Conservation (phyloP, 2,113 vertebrate genomes). For the Crotalus horridus region DNA sequence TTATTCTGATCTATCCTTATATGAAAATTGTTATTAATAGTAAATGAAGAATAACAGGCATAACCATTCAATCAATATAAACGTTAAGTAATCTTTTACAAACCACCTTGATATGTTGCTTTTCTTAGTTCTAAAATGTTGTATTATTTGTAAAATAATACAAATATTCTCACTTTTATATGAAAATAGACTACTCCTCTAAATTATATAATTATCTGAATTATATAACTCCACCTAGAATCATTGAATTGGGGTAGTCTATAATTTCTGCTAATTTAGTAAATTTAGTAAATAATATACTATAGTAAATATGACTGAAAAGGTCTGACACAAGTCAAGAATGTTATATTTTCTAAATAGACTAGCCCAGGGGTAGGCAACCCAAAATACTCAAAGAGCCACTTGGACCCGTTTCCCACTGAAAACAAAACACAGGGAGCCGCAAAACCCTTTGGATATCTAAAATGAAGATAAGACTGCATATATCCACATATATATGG, state of each 20-base stretch:
- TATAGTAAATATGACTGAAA: background rate
- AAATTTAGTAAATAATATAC: background rate
- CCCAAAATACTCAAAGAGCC: too few relatives aligned
- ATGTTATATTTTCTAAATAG: background rate
- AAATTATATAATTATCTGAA: background rate
- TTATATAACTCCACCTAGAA: background rate
- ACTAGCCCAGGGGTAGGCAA: too few relatives aligned
- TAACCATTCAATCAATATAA: slow-evolving; percentile 3
- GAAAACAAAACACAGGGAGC: too few relatives aligned
- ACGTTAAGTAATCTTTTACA: background rate
- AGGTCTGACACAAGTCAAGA: background rate
- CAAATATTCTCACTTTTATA: background rate
- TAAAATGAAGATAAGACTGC: too few relatives aligned
- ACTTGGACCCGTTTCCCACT: too few relatives aligned
- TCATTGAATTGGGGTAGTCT: background rate
- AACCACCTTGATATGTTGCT: slow-evolving; percentile 28
- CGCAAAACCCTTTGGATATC: too few relatives aligned
- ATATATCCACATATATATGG: too few relatives aligned
- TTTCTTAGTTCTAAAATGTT: slow-evolving; percentile 26
- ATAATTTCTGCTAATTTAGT: background rate
- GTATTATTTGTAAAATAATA: background rate
- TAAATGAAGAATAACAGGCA: background rate
- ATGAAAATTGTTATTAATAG: slow-evolving; percentile 22
- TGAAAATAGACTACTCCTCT: slow-evolving; percentile 7
- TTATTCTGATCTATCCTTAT: slow-evolving; percentile 29